Evolutionary conservation across 2,797 vertebrate species (phyloP).

Genomic region (Poecilia velifera): DNA sequence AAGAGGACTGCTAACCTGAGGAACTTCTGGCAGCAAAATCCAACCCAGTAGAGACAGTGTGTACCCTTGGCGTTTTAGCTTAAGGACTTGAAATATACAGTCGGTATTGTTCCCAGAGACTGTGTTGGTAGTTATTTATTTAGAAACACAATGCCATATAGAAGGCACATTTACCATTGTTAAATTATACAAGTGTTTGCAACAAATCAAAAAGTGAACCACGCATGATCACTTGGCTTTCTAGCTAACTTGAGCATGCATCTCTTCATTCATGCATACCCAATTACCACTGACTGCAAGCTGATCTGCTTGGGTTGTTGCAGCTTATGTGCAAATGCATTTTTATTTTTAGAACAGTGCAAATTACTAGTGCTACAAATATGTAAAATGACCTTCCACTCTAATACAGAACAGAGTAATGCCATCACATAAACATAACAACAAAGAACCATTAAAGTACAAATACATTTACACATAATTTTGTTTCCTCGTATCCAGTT

Average conservation of each 20-base stretch:
- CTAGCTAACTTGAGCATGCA: not conserved
- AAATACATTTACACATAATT: not conserved
- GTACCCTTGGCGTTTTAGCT: not conserved
- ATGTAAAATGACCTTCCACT: not conserved
- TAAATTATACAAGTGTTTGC: not conserved
- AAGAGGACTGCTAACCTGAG: not conserved
- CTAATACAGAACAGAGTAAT: not conserved
- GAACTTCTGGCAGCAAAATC: not conserved
- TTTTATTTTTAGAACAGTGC: not conserved
- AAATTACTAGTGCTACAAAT: not conserved
- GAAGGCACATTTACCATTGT: not conserved
- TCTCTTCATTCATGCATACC: slow-evolving; percentile 19
- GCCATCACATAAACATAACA: not conserved
- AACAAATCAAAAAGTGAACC: not conserved
- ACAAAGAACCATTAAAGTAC: not conserved
- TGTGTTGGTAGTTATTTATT: not conserved
- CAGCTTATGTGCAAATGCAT: not conserved
- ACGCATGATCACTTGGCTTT: not conserved
- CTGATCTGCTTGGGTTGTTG: not conserved
- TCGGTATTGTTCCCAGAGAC: not conserved
- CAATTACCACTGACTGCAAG: not conserved
- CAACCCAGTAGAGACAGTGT: not conserved
- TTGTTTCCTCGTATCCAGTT: not conserved
- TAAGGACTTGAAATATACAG: no score
- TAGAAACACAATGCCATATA: not conserved